Evolutionary conservation across 2,888 invertebrate genomes (phyloP).

Genomic region (Spatulosminthurus flaviceps): DNA sequence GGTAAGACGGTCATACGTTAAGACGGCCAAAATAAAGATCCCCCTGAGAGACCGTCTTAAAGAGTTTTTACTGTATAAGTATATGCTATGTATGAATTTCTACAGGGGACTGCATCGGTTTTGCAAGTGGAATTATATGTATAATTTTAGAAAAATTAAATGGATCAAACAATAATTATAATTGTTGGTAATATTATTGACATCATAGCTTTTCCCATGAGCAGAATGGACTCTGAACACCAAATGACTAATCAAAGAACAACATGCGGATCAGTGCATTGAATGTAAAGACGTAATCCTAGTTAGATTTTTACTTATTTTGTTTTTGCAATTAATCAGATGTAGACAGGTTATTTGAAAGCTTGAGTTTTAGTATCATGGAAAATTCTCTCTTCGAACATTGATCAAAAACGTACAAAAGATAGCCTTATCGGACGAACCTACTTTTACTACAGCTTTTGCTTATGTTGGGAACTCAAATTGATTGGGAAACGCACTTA

Average conservation of each 20-base stretch:
- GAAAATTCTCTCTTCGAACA: neutral
- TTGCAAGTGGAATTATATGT: no score
- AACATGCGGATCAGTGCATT: neutral
- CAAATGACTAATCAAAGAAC: neutral
- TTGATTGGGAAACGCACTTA: no score
- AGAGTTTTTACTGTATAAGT: no score
- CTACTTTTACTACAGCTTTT: neutral
- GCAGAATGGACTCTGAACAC: neutral
- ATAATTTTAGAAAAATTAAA: no score
- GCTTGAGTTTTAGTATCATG: slow-evolving; percentile 7
- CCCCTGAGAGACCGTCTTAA: no score
- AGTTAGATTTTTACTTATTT: slow-evolving; percentile 6
- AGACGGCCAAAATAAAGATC: no score
- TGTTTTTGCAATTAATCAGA: slow-evolving; percentile 14
- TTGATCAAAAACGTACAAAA: neutral
- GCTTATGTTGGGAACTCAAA: neutral
- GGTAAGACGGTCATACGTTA: no score
- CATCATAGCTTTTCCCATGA: no score
- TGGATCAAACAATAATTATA: no score
- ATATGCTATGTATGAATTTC: no score
- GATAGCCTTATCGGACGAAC: neutral
- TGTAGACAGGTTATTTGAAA: neutral
- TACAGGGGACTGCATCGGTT: no score
- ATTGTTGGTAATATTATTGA: no score
- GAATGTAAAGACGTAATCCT: neutral